A percentile compares a stretch with the other conserved stretches of the same genome.
Conservation (phyloP, 92 coral and sea anemone genomes). For the Zoanthus solanderi region DNA sequence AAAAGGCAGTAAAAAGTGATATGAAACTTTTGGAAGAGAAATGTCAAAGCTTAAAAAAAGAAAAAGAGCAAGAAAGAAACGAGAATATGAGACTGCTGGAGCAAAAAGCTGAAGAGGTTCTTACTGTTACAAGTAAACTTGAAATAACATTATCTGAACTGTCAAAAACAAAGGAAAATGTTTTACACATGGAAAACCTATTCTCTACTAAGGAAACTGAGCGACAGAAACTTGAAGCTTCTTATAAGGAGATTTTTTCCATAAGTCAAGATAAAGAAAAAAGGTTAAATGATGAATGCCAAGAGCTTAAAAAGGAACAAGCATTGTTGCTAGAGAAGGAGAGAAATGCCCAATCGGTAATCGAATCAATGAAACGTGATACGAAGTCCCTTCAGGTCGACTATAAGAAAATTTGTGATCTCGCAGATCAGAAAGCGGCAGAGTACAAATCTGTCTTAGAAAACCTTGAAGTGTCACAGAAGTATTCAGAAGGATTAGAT, state of each 20-base stretch:
- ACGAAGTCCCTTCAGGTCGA: slow-evolving; percentile 80
- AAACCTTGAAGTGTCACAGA: slow-evolving; percentile 75
- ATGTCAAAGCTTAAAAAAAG: slow-evolving; percentile 57
- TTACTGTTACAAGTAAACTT: slow-evolving; percentile 48
- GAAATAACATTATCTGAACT: slow-evolving; percentile 64
- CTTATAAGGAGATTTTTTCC: slow-evolving; percentile 63
- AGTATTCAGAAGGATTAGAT: slow-evolving; percentile 63
- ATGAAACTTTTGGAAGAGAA: slow-evolving; percentile 53
- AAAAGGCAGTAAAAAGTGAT: slow-evolving; percentile 44
- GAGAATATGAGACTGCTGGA: slow-evolving; percentile 63
- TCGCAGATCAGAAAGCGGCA: slow-evolving; percentile 83
- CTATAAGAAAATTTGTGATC: slow-evolving; percentile 83
- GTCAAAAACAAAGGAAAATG: slow-evolving; percentile 61
- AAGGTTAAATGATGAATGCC: slow-evolving; percentile 41
- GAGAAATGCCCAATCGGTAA: slow-evolving; percentile 54
- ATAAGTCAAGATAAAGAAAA: slow-evolving; percentile 67
- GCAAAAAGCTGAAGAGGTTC: slow-evolving; percentile 66
- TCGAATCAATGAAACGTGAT: slow-evolving; percentile 76
- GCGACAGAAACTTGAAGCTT: slow-evolving; percentile 56
- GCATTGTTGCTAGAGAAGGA: slow-evolving; percentile 63
- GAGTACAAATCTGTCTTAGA: slow-evolving; percentile 79
- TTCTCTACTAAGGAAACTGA: slow-evolving; percentile 59
- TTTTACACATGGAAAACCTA: slow-evolving; percentile 70
- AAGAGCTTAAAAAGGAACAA: slow-evolving; percentile 65
- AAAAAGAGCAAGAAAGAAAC: slow-evolving; percentile 57